Evolutionary conservation across 2,888 invertebrate genomes (phyloP).

Genomic region (Watsonalla cultraria): DNA sequence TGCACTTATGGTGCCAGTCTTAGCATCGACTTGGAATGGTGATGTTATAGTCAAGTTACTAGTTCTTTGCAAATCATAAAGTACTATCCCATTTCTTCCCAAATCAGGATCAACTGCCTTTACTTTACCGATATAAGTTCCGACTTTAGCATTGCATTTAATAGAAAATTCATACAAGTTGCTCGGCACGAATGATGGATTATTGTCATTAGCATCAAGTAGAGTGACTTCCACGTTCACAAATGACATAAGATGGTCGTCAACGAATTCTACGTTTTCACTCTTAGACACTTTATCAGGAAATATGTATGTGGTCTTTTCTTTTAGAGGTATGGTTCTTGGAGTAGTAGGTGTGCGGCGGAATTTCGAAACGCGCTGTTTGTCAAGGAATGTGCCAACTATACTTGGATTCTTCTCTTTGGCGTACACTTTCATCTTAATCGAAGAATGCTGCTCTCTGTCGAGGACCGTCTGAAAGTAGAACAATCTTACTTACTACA

Average conservation of each 20-base stretch:
- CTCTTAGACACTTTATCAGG: slow-evolving; percentile 62
- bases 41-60: slow-evolving; percentile 81
- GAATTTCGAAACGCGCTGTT: slow-evolving; percentile 62
- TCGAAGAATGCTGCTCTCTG: slow-evolving; percentile 85
- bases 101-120: slow-evolving; percentile 90
- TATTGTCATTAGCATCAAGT: slow-evolving; percentile 94
- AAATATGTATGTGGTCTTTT: slow-evolving; percentile 69
- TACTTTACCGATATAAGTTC: slow-evolving; percentile 87
- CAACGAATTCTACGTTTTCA: slow-evolving; percentile 65
- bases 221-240: slow-evolving; percentile 90
- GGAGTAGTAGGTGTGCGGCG: slow-evolving; percentile 46
- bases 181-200: slow-evolving; percentile 90
- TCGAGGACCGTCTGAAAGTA: slow-evolving; percentile 83
- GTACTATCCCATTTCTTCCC: slow-evolving; percentile 84
- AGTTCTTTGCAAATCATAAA: slow-evolving; percentile 85
- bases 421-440: slow-evolving; percentile 88
- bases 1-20: slow-evolving; percentile 83
- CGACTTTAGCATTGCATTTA: slow-evolving; percentile 82
- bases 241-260: slow-evolving; percentile 68
- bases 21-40: slow-evolving; percentile 85
- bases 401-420: slow-evolving; percentile 86
- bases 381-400: slow-evolving; percentile 71
- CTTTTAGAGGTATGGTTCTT: slow-evolving; percentile 37
- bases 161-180: slow-evolving; percentile 90
- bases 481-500: background rate